Evolutionary conservation across 2,888 invertebrate species (phyloP).

Genomic region (Nasonovia ribisnigri): DNA sequence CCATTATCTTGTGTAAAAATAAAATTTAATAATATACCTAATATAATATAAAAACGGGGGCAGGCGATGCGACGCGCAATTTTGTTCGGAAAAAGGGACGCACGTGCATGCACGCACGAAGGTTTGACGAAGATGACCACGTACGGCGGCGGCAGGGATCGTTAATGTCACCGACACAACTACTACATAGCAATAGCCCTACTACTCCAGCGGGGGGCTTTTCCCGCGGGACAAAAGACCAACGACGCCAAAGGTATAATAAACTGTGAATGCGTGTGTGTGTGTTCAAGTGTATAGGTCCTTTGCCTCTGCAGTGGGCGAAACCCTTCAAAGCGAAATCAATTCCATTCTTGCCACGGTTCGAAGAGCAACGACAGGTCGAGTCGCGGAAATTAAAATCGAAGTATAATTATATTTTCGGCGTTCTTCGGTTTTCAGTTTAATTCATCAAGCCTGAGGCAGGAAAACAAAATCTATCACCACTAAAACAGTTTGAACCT

Average conservation of each 20-base stretch:
- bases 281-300: background rate
- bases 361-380: background rate
- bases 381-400: background rate
- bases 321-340: conserved; percentile 20
- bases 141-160: background rate
- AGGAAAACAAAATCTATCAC: background rate
- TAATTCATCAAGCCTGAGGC: background rate
- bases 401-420: background rate
- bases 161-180: conserved; percentile 28
- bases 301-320: background rate
- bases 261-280: background rate
- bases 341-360: background rate
- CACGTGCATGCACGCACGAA: background rate
- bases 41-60: background rate
- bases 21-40: background rate
- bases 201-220: background rate
- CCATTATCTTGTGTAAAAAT: background rate
- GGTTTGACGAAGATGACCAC: conserved; percentile 33
- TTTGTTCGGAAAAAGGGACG: background rate
- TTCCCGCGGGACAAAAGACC: background rate
- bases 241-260: background rate
- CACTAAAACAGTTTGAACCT: background rate
- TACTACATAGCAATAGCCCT: background rate
- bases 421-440: background rate
- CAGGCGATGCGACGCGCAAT: background rate